A percentile compares a stretch with the other conserved stretches of the same genome.
These are phyloP conservation scores for Calonectris borealis DNA, from an alignment of 2,113 vertebrate species.

Conservation along the genomic window DNA sequence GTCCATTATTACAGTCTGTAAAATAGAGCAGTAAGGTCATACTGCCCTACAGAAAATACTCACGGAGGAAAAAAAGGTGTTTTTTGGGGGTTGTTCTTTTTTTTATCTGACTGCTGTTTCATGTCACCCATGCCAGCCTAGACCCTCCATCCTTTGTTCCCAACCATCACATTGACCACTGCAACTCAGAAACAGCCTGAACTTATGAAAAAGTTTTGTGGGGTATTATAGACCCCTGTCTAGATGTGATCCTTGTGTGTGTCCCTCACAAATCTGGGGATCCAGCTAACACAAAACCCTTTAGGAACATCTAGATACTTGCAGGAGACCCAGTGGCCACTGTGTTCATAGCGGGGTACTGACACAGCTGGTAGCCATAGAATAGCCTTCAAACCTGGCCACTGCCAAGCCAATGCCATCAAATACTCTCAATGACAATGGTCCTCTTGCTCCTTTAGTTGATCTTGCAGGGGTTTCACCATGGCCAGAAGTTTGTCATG, in stretches of 20 bases:
- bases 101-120: neutral
- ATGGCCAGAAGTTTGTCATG: neutral
- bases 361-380: accelerated
- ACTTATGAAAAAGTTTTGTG: neutral
- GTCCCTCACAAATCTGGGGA: neutral
- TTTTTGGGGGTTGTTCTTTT: neutral
- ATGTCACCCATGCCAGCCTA: neutral
- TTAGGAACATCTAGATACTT: neutral
- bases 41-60: neutral
- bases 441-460: neutral
- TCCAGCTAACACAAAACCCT: neutral
- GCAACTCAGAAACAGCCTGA: neutral
- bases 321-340: neutral
- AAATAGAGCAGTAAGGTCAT: conserved; percentile 11
- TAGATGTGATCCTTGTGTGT: neutral
- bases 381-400: neutral
- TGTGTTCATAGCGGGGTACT: accelerated
- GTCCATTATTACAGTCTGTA: conserved; percentile 15
- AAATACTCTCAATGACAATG: neutral
- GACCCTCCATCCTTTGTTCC: neutral
- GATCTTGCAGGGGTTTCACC: neutral
- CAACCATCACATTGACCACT: neutral
- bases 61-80: neutral
- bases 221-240: too few relatives aligned
- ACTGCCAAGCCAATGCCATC: neutral